phyloP scores from a whole-genome alignment of 2,797 vertebrate genomes.

The Coranthus polyacanthus region DNA sequence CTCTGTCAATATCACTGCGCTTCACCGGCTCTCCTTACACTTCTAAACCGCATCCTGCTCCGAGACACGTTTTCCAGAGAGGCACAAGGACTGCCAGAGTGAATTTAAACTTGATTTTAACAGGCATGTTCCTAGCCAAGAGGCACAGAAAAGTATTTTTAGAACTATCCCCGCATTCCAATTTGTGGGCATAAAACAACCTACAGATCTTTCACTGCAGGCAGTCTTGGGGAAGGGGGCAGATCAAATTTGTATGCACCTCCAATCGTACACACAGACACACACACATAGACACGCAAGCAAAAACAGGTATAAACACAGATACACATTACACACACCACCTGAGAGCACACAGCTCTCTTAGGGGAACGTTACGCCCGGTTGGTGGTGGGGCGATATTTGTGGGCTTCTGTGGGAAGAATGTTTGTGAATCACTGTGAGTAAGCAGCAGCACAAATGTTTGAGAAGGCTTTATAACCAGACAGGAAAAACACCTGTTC shows the following conservation, averaged over 20 bases:
- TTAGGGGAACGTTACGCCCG: constrained; percentile 72
- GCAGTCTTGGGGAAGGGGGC: constrained; percentile 73
- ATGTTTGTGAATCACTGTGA: constrained; percentile 84
- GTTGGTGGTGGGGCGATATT: constrained; percentile 77
- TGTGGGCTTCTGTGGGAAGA: constrained; percentile 79
- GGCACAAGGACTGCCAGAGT: constrained; percentile 85
- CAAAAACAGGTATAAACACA: constrained; percentile 56
- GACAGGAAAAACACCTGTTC: constrained; percentile 75
- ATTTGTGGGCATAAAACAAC: constrained; percentile 87
- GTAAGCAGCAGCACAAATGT: constrained; percentile 81
- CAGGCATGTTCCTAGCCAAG: constrained; percentile 85
- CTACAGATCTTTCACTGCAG: constrained; percentile 82
- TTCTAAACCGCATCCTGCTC: constrained; percentile 79
- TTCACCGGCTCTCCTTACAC: constrained; percentile 80
- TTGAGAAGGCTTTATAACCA: constrained; percentile 78
- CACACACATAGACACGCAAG: constrained; percentile 30
- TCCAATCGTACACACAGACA: constrained; percentile 54
- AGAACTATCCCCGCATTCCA: constrained; percentile 84
- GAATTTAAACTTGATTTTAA: constrained; percentile 88
- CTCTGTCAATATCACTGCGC: constrained; percentile 83
- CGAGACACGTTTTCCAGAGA: constrained; percentile 81
- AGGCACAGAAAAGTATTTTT: constrained; percentile 86
- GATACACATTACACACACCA: constrained; percentile 64
- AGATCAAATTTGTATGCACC: constrained; percentile 82
- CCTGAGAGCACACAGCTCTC: constrained; percentile 74